Evolutionary conservation across 2,888 invertebrate species (phyloP), one percentile per base, ranked within the genome.

Genomic region (Pseudeuparius sepicola): DNA sequence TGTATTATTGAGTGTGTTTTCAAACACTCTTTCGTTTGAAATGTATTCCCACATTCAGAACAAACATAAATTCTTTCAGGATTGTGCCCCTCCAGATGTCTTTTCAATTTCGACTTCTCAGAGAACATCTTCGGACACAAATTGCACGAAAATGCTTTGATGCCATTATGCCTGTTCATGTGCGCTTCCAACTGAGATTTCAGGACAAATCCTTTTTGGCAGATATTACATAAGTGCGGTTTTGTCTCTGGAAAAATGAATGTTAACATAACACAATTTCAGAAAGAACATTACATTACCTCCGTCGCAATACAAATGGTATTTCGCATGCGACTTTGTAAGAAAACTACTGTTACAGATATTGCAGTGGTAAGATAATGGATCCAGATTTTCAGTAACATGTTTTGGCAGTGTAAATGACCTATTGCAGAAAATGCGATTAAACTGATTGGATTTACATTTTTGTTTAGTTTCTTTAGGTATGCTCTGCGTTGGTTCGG

Each of bases 101-200:
- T 66, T 42, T 75, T 75, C 20, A 86, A 62, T 54, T 82, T 79
- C 24, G 75, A 73, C 54, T 68, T 69, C 45, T 80, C 78, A 18
- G 71, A 70, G 57, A 84, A 86, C 15, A 70, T 65, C 53, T 78
- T 80, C 2, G 67, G 65, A 48, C 86, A 86, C 1, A 68, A 54
- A 9, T 67, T 65, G 46, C 81, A 82, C 1, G 66, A 55, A 46
- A 69, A 75, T 0, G 71, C 71, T 37, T 73, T 69, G 43, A 69
- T 69, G 29, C 72, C 73, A 16, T 66, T 67, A 48, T 85, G 84
- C 13, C 71, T 72, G 10, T 75, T 66, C 55, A 74, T 67, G 47
- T 86, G 86, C 45, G 82, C 77, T 50, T 80, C 75, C 44, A 73
- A 73, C 56, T 86, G 85, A 0, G 80, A 76, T 35, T 73, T 72